phyloP scores from a whole-genome alignment of 2,113 vertebrate species.

The Dolichallabes microphthalmus region DNA sequence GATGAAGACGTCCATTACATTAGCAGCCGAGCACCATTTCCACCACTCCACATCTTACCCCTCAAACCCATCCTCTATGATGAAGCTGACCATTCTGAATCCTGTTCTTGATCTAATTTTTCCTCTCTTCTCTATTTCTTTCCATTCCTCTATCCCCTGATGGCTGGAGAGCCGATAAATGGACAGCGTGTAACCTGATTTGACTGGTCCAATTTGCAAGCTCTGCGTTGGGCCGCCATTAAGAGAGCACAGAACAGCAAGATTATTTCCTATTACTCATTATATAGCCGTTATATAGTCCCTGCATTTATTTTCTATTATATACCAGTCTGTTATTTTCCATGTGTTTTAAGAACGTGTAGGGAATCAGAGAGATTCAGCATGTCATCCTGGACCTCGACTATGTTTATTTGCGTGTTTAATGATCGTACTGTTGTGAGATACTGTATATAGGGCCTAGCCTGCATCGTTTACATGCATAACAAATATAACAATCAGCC shows the following conservation, averaged over 20 bases:
- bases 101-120: slow-evolving; percentile 22
- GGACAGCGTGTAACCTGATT: slow-evolving; percentile 17
- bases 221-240: background rate
- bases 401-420: background rate
- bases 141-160: slow-evolving; percentile 13
- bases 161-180: slow-evolving; percentile 26
- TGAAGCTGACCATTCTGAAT: slow-evolving; percentile 3
- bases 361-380: background rate
- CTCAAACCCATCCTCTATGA: background rate
- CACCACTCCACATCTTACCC: slow-evolving; percentile 3
- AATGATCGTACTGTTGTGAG: background rate
- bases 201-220: slow-evolving; percentile 8
- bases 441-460: background rate
- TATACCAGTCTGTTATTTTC: slow-evolving; percentile 14
- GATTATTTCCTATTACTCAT: slow-evolving; percentile 25
- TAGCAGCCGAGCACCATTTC: slow-evolving; percentile 26
- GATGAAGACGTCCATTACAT: slow-evolving; percentile 27
- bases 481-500: background rate
- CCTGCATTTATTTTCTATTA: slow-evolving; percentile 18
- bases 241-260: background rate
- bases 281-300: background rate
- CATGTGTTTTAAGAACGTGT: background rate
- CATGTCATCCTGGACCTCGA: background rate
- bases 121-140: slow-evolving; percentile 1
- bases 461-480: background rate